Conservation (phyloP, 2,888 invertebrate genomes). For the Cetonia aurata region DNA sequence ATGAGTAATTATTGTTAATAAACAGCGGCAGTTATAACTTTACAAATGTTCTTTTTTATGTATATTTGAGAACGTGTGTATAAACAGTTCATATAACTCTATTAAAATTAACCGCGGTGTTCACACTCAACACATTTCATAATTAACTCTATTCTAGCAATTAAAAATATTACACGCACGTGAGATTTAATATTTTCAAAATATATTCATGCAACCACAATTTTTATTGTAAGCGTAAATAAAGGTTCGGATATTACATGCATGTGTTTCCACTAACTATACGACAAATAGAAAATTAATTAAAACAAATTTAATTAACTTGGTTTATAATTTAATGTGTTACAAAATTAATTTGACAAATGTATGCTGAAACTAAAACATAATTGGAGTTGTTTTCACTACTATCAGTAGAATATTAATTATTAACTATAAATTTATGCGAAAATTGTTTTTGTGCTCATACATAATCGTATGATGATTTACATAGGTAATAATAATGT, state of each 20-base stretch:
- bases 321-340: slow-evolving; percentile 53
- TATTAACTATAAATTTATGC: too few relatives aligned
- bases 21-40: too few relatives aligned
- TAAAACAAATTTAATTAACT: slow-evolving; percentile 58
- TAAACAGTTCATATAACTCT: neutral
- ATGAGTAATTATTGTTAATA: too few relatives aligned
- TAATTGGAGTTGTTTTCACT: too few relatives aligned
- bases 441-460: too few relatives aligned
- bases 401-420: too few relatives aligned
- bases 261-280: slow-evolving; percentile 47
- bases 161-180: slow-evolving; percentile 32
- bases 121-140: slow-evolving; percentile 18
- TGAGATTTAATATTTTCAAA: slow-evolving; percentile 17
- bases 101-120: slow-evolving; percentile 28
- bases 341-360: slow-evolving; percentile 45
- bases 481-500: too few relatives aligned
- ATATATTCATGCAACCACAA: slow-evolving; percentile 12
- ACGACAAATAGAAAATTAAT: slow-evolving; percentile 55
- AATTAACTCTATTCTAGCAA: slow-evolving; percentile 34
- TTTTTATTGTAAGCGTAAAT: slow-evolving; percentile 33
- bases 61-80: too few relatives aligned
- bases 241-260: slow-evolving; percentile 19
- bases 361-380: too few relatives aligned
- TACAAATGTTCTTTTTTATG: too few relatives aligned
- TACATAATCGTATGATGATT: too few relatives aligned